Evolutionary conservation across 2,113 vertebrate species (phyloP).

Genomic region (Megalops atlanticus): DNA sequence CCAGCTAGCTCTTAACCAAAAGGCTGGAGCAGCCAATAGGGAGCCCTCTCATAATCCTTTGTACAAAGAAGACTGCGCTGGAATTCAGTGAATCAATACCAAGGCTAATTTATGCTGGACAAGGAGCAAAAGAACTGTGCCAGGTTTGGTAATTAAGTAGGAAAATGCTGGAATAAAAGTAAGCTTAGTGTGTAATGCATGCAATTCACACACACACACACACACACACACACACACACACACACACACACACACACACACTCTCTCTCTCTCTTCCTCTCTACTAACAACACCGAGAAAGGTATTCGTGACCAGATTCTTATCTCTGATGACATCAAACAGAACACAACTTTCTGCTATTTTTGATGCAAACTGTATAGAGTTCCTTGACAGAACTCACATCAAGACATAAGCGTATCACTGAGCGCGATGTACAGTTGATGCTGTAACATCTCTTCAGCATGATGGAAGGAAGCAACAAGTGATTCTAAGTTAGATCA

Average conservation of each 20-base stretch:
- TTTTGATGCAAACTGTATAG: not conserved
- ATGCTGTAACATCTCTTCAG: not conserved
- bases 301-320: not conserved
- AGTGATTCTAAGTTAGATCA: slow-evolving; percentile 10
- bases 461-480: not conserved
- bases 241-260: not conserved
- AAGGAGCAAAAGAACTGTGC: slow-evolving; percentile 42
- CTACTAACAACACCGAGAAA: not conserved
- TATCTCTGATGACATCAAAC: not conserved
- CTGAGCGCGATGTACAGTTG: not conserved
- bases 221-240: no score
- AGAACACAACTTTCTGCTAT: not conserved
- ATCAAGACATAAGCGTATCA: not conserved
- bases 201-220: not conserved
- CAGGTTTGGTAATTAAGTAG: slow-evolving; percentile 57
- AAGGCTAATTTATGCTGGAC: slow-evolving; percentile 60
- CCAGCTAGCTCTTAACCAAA: not conserved
- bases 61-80: slow-evolving; percentile 41
- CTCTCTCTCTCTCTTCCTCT: no score
- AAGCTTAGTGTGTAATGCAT: not conserved
- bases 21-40: not conserved
- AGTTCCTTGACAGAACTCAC: not conserved
- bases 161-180: not conserved
- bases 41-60: slow-evolving; percentile 13
- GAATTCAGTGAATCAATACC: slow-evolving; percentile 56